phyloP scores from a whole-genome alignment of 2,113 vertebrate genomes.

The Aix galericulata region DNA sequence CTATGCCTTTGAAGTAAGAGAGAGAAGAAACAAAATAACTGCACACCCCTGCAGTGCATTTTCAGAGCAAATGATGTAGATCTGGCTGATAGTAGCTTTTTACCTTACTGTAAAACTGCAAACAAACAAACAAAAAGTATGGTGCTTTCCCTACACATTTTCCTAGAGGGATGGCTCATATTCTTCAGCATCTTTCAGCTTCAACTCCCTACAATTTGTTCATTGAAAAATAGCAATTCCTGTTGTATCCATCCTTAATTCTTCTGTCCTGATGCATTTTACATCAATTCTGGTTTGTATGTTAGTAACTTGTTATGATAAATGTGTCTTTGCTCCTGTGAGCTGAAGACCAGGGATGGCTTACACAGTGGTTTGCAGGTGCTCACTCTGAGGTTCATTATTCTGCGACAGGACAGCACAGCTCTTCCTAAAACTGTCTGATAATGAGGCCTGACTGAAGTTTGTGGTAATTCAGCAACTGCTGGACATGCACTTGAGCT shows the following conservation, averaged over 20 bases:
- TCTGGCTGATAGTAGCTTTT: background rate
- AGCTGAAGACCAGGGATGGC: rapidly evolving
- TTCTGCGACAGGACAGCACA: rapidly evolving
- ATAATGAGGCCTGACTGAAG: background rate
- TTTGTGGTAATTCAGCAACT: background rate
- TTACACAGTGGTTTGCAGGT: background rate
- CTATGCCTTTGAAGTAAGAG: background rate
- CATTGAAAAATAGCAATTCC: background rate
- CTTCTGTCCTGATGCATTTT: background rate
- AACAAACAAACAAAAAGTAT: background rate
- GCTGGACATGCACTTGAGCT: background rate
- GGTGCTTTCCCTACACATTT: background rate
- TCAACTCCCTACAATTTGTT: background rate
- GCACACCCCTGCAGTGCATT: background rate
- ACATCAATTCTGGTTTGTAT: rapidly evolving
- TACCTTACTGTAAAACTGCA: background rate
- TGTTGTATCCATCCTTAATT: background rate
- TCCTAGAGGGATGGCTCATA: background rate
- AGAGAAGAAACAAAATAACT: background rate
- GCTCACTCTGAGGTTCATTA: background rate
- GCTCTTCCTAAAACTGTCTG: background rate
- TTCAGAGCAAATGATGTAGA: background rate
- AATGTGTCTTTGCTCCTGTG: rapidly evolving
- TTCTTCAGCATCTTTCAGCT: background rate
- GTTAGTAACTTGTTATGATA: rapidly evolving